Percentiles rank a stretch among this genome's conserved stretches.
phyloP scores from a whole-genome alignment of 1,140 invertebrate genomes.

The Drosophila rufa region DNA sequence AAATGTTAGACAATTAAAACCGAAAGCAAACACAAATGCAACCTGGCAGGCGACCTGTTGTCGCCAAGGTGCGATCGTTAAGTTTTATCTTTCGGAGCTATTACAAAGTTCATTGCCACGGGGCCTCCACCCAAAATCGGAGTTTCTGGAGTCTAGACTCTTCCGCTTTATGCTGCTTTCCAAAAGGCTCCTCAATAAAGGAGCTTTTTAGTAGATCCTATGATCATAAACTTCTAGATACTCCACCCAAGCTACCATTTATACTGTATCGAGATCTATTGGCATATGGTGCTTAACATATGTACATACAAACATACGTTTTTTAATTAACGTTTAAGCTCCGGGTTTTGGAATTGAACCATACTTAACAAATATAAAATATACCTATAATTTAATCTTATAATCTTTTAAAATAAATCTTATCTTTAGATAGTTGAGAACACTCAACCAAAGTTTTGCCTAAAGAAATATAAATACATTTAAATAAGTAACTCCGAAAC shows the following conservation, averaged over 20 bases:
- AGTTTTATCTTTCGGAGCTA: conserved; percentile 16
- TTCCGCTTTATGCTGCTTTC: background rate
- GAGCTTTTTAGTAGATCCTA: background rate
- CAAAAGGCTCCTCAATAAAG: background rate
- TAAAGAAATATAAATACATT: background rate
- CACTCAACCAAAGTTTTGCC: too few relatives aligned
- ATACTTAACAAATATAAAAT: too few relatives aligned
- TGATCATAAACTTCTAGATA: too few relatives aligned
- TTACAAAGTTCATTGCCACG: conserved; percentile 26
- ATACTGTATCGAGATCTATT: too few relatives aligned
- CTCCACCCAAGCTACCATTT: too few relatives aligned
- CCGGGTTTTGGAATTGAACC: too few relatives aligned
- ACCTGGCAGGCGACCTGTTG: conserved; percentile 32
- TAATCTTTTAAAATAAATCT: too few relatives aligned
- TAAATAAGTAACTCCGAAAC: conserved; percentile 3
- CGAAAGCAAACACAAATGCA: conserved; percentile 35
- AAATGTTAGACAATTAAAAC: conserved; percentile 36
- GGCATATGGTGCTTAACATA: too few relatives aligned
- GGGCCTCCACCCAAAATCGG: background rate
- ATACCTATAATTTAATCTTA: too few relatives aligned
- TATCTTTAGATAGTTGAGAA: too few relatives aligned
- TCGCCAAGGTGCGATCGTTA: conserved; percentile 41
- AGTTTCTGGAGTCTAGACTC: background rate
- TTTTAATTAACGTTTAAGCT: too few relatives aligned
- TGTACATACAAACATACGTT: too few relatives aligned